A percentile compares a stretch with the other conserved stretches of the same genome.
Evolutionary conservation across 2,113 vertebrate species (phyloP).

Genomic region (Lota lota): DNA sequence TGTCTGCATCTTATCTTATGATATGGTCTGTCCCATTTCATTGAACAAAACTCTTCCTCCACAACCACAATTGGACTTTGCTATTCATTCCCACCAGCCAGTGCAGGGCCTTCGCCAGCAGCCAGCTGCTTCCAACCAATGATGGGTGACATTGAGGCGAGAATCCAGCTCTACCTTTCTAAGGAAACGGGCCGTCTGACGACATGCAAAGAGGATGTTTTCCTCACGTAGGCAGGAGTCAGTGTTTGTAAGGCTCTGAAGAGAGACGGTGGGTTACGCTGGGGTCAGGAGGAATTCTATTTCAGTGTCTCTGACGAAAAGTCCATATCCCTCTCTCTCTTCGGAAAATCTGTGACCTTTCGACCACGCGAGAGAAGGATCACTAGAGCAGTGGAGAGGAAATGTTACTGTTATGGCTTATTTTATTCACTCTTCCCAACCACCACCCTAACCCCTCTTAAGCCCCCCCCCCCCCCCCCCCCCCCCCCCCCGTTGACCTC

Average conservation of each 20-base stretch:
- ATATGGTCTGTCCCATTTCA: too few species aligned
- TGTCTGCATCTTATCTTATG: too few species aligned
- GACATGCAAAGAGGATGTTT: slow-evolving; percentile 78
- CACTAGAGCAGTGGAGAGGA: too few species aligned
- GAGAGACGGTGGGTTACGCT: slow-evolving; percentile 44
- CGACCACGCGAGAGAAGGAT: not conserved
- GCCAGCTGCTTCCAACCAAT: too few species aligned
- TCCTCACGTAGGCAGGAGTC: slow-evolving; percentile 72
- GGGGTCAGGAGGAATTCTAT: slow-evolving; percentile 65
- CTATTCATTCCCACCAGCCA: too few species aligned
- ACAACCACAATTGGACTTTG: too few species aligned
- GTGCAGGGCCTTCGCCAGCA: too few species aligned
- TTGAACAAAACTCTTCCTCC: too few species aligned
- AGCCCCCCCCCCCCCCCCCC: too few species aligned
- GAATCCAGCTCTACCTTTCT: slow-evolving; percentile 42
- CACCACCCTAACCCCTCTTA: too few species aligned
- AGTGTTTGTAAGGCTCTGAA: slow-evolving; percentile 62
- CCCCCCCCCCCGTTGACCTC: slow-evolving; percentile 45
- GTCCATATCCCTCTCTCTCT: not conserved
- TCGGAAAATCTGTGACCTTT: slow-evolving; percentile 15
- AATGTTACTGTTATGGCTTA: too few species aligned
- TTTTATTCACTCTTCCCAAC: too few species aligned
- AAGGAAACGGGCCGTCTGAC: slow-evolving; percentile 72
- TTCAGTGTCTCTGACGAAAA: slow-evolving; percentile 67
- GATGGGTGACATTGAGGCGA: not conserved